Evolutionary conservation across 2,888 invertebrate species (phyloP).

Genomic region (Stenodema calcarata): DNA sequence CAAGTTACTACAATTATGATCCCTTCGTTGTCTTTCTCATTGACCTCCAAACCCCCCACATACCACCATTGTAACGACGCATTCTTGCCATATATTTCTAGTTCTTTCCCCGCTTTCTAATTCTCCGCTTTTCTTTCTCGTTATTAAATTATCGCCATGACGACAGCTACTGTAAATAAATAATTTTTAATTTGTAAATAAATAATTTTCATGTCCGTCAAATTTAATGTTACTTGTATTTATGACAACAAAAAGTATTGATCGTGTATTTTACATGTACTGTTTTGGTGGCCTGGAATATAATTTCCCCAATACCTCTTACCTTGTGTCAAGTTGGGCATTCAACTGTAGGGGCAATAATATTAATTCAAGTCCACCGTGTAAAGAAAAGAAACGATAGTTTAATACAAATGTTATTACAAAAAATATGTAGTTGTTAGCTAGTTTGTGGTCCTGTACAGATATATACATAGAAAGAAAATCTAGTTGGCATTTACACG

Average conservation of each 20-base stretch:
- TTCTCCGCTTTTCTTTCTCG: background rate
- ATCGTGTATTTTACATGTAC: too few relatives aligned
- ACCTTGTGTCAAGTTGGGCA: background rate
- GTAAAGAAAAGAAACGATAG: slow-evolving; percentile 1
- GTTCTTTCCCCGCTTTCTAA: background rate
- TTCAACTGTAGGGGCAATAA: background rate
- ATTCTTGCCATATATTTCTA: background rate
- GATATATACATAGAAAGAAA: background rate
- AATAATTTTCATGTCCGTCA: background rate
- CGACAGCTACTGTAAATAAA: background rate
- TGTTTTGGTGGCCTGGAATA: too few relatives aligned
- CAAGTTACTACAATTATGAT: background rate
- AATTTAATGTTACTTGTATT: background rate
- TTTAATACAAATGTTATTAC: slow-evolving; percentile 43
- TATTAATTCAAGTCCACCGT: background rate
- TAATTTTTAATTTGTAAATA: background rate
- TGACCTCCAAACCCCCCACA: background rate
- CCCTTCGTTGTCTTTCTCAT: background rate
- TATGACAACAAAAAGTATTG: background rate
- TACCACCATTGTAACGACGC: background rate
- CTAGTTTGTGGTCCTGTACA: slow-evolving; percentile 50
- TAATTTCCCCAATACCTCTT: too few relatives aligned
- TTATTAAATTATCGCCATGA: background rate
- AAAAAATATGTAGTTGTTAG: slow-evolving; percentile 45
- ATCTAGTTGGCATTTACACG: slow-evolving; percentile 8